Evolutionary conservation across 2,797 vertebrate species (phyloP).

Genomic region (Enteromius thamalakanensis): DNA sequence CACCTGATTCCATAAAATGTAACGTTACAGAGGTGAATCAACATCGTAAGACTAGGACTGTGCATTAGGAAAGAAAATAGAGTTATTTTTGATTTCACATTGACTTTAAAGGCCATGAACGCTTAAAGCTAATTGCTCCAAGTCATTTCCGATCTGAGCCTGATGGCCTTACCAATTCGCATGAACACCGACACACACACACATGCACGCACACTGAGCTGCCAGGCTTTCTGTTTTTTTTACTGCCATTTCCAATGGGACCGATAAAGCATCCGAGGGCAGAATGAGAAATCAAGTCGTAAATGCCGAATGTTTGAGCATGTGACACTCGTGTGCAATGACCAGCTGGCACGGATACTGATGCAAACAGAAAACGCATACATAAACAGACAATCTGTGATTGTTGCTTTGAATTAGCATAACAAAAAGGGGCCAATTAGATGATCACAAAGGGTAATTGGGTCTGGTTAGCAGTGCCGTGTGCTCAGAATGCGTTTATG

Average conservation of each 20-base stretch:
- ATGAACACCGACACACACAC: constrained; percentile 14
- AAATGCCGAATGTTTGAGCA: constrained; percentile 10
- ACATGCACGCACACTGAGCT: neutral
- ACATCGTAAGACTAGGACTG: neutral
- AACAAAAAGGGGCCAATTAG: constrained; percentile 43
- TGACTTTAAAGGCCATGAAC: constrained; percentile 29
- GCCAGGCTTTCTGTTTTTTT: constrained; percentile 45
- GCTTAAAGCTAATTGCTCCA: constrained; percentile 59
- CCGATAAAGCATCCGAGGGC: constrained; percentile 46
- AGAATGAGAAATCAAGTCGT: constrained; percentile 40
- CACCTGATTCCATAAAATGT: neutral
- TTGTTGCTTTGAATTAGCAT: constrained; percentile 46
- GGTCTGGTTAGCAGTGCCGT: constrained; percentile 40
- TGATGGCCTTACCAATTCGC: constrained; percentile 30
- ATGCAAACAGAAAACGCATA: constrained; percentile 33
- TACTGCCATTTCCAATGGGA: constrained; percentile 49
- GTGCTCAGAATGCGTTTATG: constrained; percentile 53
- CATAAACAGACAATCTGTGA: constrained; percentile 36
- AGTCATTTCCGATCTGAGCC: constrained; percentile 57
- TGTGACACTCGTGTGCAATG: neutral
- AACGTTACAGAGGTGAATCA: neutral
- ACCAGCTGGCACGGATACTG: constrained; percentile 37
- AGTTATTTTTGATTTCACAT: neutral
- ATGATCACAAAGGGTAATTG: constrained; percentile 53
- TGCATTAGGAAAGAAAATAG: neutral